A percentile compares a stretch with the other conserved stretches of the same genome.
Conservation (phyloP, 2,888 invertebrate genomes). For the Lithosia quadra region DNA sequence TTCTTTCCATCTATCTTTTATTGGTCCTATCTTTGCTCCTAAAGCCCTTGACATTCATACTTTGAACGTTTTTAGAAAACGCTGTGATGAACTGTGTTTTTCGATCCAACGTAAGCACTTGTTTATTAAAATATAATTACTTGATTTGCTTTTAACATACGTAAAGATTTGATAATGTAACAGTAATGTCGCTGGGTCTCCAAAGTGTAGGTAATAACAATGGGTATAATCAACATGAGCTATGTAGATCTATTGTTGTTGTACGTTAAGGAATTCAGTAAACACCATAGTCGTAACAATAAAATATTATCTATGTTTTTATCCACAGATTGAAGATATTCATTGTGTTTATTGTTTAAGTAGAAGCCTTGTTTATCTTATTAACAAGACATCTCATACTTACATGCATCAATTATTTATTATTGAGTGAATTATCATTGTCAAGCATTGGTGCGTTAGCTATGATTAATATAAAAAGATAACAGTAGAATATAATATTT, state of each 20-base stretch:
- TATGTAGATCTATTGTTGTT: background rate
- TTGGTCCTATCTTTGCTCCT: too few relatives aligned
- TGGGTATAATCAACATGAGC: background rate
- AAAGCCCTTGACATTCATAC: too few relatives aligned
- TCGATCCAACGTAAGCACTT: too few relatives aligned
- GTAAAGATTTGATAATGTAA: too few relatives aligned
- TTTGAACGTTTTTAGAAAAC: too few relatives aligned
- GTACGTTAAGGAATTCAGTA: background rate
- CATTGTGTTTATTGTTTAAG: constrained; percentile 8
- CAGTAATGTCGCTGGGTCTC: background rate
- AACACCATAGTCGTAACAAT: background rate
- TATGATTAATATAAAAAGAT: background rate
- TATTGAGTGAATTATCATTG: background rate
- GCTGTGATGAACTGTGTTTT: too few relatives aligned
- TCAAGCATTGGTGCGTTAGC: background rate
- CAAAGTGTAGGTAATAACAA: background rate
- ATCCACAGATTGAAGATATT: background rate
- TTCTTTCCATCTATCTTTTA: too few relatives aligned
- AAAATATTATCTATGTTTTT: background rate
- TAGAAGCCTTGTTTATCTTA: background rate
- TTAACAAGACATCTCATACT: background rate
- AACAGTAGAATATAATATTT: background rate
- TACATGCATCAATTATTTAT: background rate
- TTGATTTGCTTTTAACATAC: too few relatives aligned
- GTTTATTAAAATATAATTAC: too few relatives aligned